Conservation (phyloP, 1,140 invertebrate species). For the Phortica variegata region DNA sequence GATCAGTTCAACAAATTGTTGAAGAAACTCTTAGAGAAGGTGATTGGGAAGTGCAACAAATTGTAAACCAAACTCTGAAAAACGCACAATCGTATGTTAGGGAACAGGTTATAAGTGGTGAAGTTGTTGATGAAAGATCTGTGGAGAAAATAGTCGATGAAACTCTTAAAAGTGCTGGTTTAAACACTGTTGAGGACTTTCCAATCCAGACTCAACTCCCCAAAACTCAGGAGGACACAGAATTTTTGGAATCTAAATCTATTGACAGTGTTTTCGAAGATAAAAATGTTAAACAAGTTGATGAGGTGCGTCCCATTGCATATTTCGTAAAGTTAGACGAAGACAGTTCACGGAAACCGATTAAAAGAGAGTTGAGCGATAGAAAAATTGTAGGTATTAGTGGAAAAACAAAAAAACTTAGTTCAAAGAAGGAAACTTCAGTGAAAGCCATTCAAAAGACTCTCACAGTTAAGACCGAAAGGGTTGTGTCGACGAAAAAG, state of each 20-base stretch:
- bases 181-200: not conserved
- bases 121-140: conserved; percentile 15
- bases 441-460: too few relatives aligned
- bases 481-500: too few relatives aligned
- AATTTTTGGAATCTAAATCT: not conserved
- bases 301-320: conserved; percentile 34
- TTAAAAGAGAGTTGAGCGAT: conserved; percentile 16
- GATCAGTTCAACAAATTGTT: conserved; percentile 39
- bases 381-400: too few relatives aligned
- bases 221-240: not conserved
- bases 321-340: conserved; percentile 44
- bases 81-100: conserved; percentile 14
- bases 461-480: too few relatives aligned
- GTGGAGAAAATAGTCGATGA: conserved; percentile 38
- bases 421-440: too few relatives aligned
- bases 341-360: conserved; percentile 28
- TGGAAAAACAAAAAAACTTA: too few relatives aligned
- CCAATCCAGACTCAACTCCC: too few relatives aligned
- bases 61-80: conserved; percentile 35
- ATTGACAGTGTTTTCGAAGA: too few relatives aligned
- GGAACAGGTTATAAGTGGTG: not conserved
- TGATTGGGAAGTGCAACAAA: conserved; percentile 36
- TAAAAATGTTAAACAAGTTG: not conserved
- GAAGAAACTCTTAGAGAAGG: conserved; percentile 40
- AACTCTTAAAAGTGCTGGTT: conserved; percentile 25